Base-by-base conservation (phyloP, 2,888 invertebrate species). In the Tenthredo amoena region DNA sequence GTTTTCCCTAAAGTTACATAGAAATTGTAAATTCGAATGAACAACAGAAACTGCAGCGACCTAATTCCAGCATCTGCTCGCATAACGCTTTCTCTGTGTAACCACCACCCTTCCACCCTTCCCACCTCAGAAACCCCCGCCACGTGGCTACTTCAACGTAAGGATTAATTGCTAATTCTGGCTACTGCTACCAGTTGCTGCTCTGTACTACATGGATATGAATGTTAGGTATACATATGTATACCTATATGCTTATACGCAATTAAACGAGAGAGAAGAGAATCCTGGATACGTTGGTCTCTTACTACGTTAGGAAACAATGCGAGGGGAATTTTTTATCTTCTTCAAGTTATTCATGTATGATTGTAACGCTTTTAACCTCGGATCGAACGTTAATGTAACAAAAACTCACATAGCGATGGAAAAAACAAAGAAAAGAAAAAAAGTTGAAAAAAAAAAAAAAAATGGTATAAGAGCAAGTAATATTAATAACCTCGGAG, bases 401-500 rank as follows among this genome's bases (percentile, higher is more conserved):
- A 62, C 18, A 55, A 55, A 79, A 79, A 55, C 79, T 55, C 71
- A 79, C 68, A 85, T 86, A 43, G 26, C 31, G 71, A 26, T 26
- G 71, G 12, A 37, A 31, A 87, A 81, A 87, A 87, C 26, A 26
- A 26, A 86, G 55, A 86, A 86, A 86, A 87, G 87, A 89, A 65
- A 77, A 55, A 50, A 81, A 26, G 26, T 26, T 26, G 26, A 26
- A 40, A 37, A 10, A 12, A n/a, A 31, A 26, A 15, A 34, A 40
- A 55, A 43, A 50, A 34, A 26, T 62, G 7, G 68, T 83, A 62
- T 58, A 40, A 62, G 81, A 81, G 89, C 89, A 90, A 91, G 90
- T 90, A 91, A 92, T 92, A 93, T 92, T 92, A 93, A 92, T 93
- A 93, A 93, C 93, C 92, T 90, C 91, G 89, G 26, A n/a, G 90